Conservation (phyloP, 2,113 vertebrate species). For the Corythornis madagascariensis region DNA sequence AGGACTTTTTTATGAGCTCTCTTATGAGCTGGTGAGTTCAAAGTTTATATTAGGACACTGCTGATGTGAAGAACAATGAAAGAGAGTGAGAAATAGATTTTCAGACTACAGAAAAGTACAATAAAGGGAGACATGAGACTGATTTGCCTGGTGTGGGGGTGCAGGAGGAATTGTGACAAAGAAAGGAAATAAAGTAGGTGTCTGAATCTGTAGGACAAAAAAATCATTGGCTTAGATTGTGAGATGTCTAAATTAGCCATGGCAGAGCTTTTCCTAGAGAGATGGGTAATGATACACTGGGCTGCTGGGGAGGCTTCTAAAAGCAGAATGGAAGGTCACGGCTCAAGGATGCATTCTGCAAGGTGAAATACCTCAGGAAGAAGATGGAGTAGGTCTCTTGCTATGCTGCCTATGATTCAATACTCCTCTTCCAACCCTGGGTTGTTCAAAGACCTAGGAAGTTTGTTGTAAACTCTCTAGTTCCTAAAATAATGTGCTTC, state of each 20-base stretch:
- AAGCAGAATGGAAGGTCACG: background rate
- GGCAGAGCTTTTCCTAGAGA: background rate
- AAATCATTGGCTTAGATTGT: background rate
- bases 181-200: background rate
- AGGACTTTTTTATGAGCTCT: background rate
- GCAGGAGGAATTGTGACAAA: background rate
- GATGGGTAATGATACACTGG: no score
- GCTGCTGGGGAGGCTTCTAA: background rate
- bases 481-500: background rate
- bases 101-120: background rate
- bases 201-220: background rate
- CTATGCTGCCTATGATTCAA: background rate
- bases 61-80: background rate
- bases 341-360: background rate
- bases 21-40: background rate
- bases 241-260: background rate
- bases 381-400: background rate
- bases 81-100: background rate
- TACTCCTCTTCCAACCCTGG: background rate
- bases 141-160: background rate
- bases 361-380: background rate
- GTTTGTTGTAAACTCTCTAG: background rate
- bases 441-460: background rate
- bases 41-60: background rate
- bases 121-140: background rate